Conservation (phyloP, 2,113 vertebrate species). For the Helogale parvula region DNA sequence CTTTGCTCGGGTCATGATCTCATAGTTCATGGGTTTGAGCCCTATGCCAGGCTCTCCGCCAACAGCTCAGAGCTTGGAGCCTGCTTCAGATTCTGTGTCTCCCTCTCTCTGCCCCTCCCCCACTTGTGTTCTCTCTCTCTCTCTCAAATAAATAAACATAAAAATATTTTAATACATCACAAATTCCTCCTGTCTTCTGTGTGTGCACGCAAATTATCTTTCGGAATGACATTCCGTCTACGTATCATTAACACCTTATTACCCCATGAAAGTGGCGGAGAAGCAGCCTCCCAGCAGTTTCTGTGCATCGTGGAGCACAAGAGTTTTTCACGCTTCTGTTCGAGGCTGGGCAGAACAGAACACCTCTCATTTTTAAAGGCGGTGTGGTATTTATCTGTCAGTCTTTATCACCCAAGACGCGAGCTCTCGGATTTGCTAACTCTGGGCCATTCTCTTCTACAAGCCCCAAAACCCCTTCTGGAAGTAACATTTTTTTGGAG, state of each 20-base stretch:
- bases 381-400: accelerated
- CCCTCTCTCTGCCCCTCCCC: no score
- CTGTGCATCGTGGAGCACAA: background rate
- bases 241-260: slow-evolving; percentile 60
- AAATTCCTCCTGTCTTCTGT: background rate
- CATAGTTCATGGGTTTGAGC: no score
- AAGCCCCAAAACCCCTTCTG: accelerated
- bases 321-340: background rate
- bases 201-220: background rate
- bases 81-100: no score
- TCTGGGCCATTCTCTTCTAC: background rate
- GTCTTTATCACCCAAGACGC: background rate
- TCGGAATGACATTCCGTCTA: slow-evolving; percentile 59
- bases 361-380: background rate
- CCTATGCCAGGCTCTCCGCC: no score
- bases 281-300: background rate
- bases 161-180: background rate
- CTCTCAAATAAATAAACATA: no score
- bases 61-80: no score
- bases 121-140: no score
- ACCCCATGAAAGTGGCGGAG: background rate
- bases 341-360: background rate
- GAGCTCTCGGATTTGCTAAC: no score
- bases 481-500: background rate
- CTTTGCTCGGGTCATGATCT: background rate